A percentile compares a stretch with the other conserved stretches of the same genome.
Evolutionary conservation across 2,888 invertebrate species (phyloP).

Genomic region (Helicoverpa assulta): DNA sequence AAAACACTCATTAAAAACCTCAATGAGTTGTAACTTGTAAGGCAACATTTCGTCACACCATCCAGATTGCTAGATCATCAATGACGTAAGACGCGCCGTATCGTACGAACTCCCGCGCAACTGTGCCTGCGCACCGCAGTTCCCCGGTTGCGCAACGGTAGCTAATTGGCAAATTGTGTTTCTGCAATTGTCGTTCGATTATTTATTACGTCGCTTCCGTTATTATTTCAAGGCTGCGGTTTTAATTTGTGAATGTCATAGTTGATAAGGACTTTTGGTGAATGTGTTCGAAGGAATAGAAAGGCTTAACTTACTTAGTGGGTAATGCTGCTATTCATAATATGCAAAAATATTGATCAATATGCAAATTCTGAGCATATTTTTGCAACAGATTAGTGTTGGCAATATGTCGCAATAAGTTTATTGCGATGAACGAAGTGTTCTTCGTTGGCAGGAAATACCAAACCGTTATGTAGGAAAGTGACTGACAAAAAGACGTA

Average conservation of each 20-base stretch:
- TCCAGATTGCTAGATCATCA: slow-evolving; percentile 48
- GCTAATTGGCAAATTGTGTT: slow-evolving; percentile 58
- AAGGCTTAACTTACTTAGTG: slow-evolving; percentile 13
- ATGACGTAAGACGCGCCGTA: slow-evolving; percentile 44
- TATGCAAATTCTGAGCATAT: slow-evolving; percentile 12
- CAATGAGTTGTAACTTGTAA: slow-evolving; percentile 35
- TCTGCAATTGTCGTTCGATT: slow-evolving; percentile 55
- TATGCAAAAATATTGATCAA: slow-evolving; percentile 16
- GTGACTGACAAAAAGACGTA: slow-evolving; percentile 10
- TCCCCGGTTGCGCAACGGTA: slow-evolving; percentile 57
- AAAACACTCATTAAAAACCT: slow-evolving; percentile 28
- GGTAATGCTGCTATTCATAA: slow-evolving; percentile 29
- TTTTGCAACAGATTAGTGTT: slow-evolving; percentile 4
- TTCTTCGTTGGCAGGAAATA: slow-evolving; percentile 17
- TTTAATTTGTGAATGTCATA: slow-evolving; percentile 41
- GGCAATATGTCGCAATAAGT: slow-evolving; percentile 3
- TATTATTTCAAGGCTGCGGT: slow-evolving; percentile 49
- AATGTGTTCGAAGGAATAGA: slow-evolving; percentile 27
- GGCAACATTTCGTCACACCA: slow-evolving; percentile 41
- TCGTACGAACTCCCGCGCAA: slow-evolving; percentile 48
- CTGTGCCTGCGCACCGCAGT: slow-evolving; percentile 35
- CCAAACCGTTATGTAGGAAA: slow-evolving; percentile 11
- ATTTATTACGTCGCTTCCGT: slow-evolving; percentile 50
- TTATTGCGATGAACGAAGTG: too few species aligned
- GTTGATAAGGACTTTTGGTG: slow-evolving; percentile 33